Base-by-base conservation (phyloP, 2,797 vertebrate genomes). In the Sebastes minor region DNA sequence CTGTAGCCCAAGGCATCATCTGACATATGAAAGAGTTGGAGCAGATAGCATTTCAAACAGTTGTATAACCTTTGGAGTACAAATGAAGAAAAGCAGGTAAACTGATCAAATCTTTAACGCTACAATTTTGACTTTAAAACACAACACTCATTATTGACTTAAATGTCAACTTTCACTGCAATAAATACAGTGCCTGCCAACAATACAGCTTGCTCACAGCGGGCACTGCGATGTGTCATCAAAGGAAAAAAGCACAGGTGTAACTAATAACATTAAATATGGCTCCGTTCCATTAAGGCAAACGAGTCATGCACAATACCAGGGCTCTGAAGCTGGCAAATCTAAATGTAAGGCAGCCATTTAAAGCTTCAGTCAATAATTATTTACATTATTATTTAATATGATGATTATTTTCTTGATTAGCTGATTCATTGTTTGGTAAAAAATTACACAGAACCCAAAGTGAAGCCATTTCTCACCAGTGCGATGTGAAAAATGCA, bases 11-110 rank as follows among this genome's bases (percentile, higher is more conserved):
- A 57, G 86, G 91, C 88, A 80, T 87, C 75, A 68, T 84, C 88
- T 92, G 91, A 90, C 86, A 87, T 88, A 90, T 91, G 76, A 88
- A 71, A 79, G 74, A 76, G 62, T 25, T 25, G 55, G 69, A 65
- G 81, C 32, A 66, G 42, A 70, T 32, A 63, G 73, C 63, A 32
- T 84, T 85, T 86, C 82, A 87, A 73, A 80, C 42, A 20, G 71
- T 56, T 87, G 78, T 61, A 64, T 77, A 83, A 86, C 71, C 65
- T 86, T 85, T 86, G 18, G 25, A 84, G 75, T 27, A 70, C 52
- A 78, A 77, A 80, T 56, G 14, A 78, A 81, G 65, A 82, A 70
- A 84, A 74, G 35, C 71, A 74, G 30, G 53, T 75, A 66, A 80
- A 71, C 62, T 49, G n/a, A 80, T 66, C 38, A 71, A 74, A 84